Percentiles rank a stretch among this genome's conserved stretches.
Conservation (phyloP, 2,113 vertebrate genomes). For the Rhinopithecus roxellana region DNA sequence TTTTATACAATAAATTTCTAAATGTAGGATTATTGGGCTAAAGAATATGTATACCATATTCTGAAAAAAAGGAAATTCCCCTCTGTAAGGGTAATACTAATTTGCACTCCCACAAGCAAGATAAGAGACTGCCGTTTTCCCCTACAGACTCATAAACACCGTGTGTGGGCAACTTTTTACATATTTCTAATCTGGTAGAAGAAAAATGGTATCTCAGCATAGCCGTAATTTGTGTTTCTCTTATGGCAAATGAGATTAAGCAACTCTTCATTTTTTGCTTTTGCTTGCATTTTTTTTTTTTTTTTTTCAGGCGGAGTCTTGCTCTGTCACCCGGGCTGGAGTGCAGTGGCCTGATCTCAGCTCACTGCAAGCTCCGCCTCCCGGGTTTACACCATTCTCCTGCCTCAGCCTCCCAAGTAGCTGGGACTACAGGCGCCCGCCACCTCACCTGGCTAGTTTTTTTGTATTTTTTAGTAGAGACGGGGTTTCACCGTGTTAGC, state of each 20-base stretch:
- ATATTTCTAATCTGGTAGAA: not conserved
- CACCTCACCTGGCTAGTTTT: too few species aligned
- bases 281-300: not conserved
- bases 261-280: not conserved
- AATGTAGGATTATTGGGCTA: not conserved
- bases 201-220: not conserved
- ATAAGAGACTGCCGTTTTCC: not conserved
- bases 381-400: too few species aligned
- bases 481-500: too few species aligned
- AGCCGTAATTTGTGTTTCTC: not conserved
- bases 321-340: too few species aligned
- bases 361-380: too few species aligned
- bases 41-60: not conserved
- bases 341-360: too few species aligned
- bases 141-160: not conserved
- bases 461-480: too few species aligned
- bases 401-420: too few species aligned
- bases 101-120: not conserved
- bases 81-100: not conserved
- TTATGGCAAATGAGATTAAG: not conserved
- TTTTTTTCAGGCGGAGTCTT: too few species aligned
- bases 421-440: too few species aligned
- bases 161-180: not conserved
- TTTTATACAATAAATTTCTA: not conserved
- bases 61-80: not conserved